Evolutionary conservation across 1,140 invertebrate genomes (phyloP).

Genomic region (Procambarus virginalis): DNA sequence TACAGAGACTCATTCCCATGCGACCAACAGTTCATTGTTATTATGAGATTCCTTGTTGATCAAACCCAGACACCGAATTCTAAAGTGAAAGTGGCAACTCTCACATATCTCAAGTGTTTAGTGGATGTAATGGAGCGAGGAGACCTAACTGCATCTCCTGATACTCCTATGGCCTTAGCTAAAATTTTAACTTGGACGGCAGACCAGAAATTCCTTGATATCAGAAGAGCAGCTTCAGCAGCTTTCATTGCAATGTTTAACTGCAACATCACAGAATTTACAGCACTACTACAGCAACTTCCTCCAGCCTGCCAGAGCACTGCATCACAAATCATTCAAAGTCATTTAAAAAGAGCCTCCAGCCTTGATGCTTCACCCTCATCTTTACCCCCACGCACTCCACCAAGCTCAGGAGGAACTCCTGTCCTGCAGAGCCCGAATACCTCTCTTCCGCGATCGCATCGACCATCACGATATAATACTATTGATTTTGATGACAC

Average conservation of each 20-base stretch:
- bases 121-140: constrained; percentile 77
- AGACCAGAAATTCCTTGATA: constrained; percentile 81
- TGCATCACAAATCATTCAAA: constrained; percentile 88
- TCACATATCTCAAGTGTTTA: constrained; percentile 84
- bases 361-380: constrained; percentile 70
- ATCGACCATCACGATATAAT: constrained; percentile 66
- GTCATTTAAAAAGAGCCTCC: constrained; percentile 80
- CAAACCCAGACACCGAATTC: constrained; percentile 91
- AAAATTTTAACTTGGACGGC: constrained; percentile 77
- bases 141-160: constrained; percentile 72
- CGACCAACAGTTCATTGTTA: constrained; percentile 79
- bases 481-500: constrained; percentile 76
- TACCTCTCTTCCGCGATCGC: constrained; percentile 66
- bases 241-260: constrained; percentile 91
- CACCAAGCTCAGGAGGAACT: constrained; percentile 69
- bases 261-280: constrained; percentile 86
- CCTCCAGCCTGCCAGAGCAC: constrained; percentile 82
- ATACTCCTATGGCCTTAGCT: constrained; percentile 75
- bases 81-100: constrained; percentile 85
- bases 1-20: constrained; percentile 80
- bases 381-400: constrained; percentile 70
- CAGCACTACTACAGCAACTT: constrained; percentile 86
- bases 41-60: constrained; percentile 87
- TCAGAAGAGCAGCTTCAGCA: constrained; percentile 84
- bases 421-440: constrained; percentile 66